Conservation (phyloP, 2,888 invertebrate genomes). For the Papilio protenor region DNA sequence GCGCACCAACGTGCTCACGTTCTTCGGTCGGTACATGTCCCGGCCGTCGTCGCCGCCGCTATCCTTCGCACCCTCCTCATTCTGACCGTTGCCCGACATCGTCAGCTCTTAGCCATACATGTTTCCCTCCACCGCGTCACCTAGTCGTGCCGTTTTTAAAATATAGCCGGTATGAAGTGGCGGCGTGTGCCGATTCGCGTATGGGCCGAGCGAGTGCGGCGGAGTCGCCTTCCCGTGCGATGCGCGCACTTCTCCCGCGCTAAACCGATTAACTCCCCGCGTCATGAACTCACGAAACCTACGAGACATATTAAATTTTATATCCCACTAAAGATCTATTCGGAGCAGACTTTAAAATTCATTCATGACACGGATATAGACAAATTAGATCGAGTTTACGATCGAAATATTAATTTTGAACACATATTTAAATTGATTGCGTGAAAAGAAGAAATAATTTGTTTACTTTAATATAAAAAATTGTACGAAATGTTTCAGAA, state of each 20-base stretch:
- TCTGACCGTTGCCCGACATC: constrained; percentile 68
- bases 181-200: constrained; percentile 66
- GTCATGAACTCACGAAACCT: constrained; percentile 72
- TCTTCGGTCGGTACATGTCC: constrained; percentile 73
- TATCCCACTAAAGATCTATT: constrained; percentile 56
- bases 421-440: constrained; percentile 28
- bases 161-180: constrained; percentile 46
- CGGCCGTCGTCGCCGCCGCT: constrained; percentile 67
- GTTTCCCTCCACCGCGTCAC: constrained; percentile 27
- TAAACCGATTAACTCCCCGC: constrained; percentile 73
- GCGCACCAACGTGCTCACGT: constrained; percentile 79
- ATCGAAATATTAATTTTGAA: background rate
- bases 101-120: constrained; percentile 47
- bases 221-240: constrained; percentile 49
- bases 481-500: constrained; percentile 6
- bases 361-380: constrained; percentile 57
- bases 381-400: constrained; percentile 54
- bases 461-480: constrained; percentile 19
- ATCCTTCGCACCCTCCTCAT: constrained; percentile 68
- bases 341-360: constrained; percentile 52
- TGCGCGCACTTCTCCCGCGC: constrained; percentile 57
- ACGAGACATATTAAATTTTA: constrained; percentile 60
- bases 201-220: constrained; percentile 61
- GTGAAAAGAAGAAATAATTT: constrained; percentile 27
- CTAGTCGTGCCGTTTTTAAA: constrained; percentile 50